A percentile compares a stretch with the other conserved stretches of the same genome.
Evolutionary conservation across 2,113 vertebrate species (phyloP).

Genomic region (Channa argus): DNA sequence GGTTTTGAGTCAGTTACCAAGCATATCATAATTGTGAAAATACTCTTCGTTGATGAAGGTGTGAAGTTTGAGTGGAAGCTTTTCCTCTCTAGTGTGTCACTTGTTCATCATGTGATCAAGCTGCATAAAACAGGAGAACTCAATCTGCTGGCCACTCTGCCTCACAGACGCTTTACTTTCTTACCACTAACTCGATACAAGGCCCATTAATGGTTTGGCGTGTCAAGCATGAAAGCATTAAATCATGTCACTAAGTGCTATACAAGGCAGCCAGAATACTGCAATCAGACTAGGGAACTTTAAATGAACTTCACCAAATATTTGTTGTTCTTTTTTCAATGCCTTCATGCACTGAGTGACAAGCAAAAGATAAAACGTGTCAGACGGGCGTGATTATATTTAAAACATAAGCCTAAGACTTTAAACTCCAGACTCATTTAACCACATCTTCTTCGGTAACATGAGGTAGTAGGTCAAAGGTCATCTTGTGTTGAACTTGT

Average conservation of each 20-base stretch:
- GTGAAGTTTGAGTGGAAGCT: background rate
- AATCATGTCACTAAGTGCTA: constrained; percentile 48
- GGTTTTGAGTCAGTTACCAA: background rate
- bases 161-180: constrained; percentile 15
- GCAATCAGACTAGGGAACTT: constrained; percentile 13
- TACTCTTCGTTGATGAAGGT: background rate
- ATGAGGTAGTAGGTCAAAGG: constrained; percentile 3
- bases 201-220: constrained; percentile 53
- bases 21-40: background rate
- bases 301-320: background rate
- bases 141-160: background rate
- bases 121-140: constrained; percentile 45
- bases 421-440: background rate
- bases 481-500: constrained; percentile 19
- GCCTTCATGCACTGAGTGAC: constrained; percentile 17
- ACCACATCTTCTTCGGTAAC: constrained; percentile 1
- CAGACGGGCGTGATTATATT: too few relatives aligned
- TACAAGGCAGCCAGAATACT: constrained; percentile 10
- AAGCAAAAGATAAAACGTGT: too few relatives aligned
- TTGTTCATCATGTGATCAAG: constrained; percentile 6
- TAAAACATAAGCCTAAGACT: too few relatives aligned
- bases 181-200: constrained; percentile 31
- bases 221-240: constrained; percentile 11
- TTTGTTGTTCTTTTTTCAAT: background rate
- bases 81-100: background rate